Evolutionary conservation across 2,797 vertebrate genomes (phyloP), one percentile per base, ranked within the genome.

Genomic region (Orestias chungarensis): DNA sequence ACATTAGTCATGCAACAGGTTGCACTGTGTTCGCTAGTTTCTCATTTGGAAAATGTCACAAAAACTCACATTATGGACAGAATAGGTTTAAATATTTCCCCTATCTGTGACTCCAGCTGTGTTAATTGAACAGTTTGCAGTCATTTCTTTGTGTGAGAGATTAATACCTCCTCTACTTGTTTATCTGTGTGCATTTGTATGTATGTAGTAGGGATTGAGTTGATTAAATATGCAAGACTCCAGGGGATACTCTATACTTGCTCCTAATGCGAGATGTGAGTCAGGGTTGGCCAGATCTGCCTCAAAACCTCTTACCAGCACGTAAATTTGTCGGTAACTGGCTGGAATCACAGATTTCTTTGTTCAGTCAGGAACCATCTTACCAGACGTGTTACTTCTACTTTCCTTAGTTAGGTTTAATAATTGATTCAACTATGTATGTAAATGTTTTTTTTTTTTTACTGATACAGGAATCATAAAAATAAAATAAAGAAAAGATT

Each of bases 141-240:
- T 43, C 3, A 69, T 84, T 81, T 72, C 72, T 79, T 82, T 81
- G 70, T 79, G 80, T 73, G 81, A 76, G 52, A 23, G 54, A 52
- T 71, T 74, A 73, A 66, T 84, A 82, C 82, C 76, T 88, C 80
- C 71, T 82, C 73, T 78, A 86, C 76, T 83, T 90, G 89, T 89
- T 86, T 86, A 82, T 89, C 64, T 81, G 87, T 80, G 47, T 73
- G 79, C 44, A 46, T 74, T 68, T 68, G 73, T 79, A 83, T 80
- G 57, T 70, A 77, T 84, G 83, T 85, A 84, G 68, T 79, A 82
- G 81, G 84, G 81, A 80, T 85, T 81, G 83, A 76, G 82, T 85
- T 91, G 88, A 93, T 93, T 92, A 93, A 93, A 93, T 91, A 93
- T 93, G 88, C 90, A 93, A 88, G 84, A 84, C 93, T 90, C 91